Percentiles rank a stretch among this genome's conserved stretches.
These are phyloP conservation scores for Anniella stebbinsi DNA, from an alignment of 2,797 vertebrate species.

Conservation along the genomic window DNA sequence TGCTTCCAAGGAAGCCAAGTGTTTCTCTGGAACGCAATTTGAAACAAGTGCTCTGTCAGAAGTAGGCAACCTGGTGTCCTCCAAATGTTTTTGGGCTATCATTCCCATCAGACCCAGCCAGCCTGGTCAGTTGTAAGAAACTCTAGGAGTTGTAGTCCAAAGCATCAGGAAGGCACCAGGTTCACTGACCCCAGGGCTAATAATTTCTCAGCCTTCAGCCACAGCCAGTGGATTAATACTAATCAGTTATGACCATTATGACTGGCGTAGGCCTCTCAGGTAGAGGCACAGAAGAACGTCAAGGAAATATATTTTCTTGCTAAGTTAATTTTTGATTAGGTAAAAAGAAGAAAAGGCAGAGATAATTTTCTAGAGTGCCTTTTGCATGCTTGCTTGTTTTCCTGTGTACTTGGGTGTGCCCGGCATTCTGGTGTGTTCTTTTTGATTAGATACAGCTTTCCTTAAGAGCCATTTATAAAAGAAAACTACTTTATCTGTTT, in stretches of 20 bases:
- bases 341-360: constrained; percentile 31
- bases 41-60: too few relatives aligned
- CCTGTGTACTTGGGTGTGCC: constrained; percentile 52
- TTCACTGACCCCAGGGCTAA: neutral
- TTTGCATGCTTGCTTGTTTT: constrained; percentile 55
- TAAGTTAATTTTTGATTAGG: constrained; percentile 47
- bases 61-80: too few relatives aligned
- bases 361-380: constrained; percentile 44
- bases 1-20: neutral
- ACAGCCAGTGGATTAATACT: constrained; percentile 69
- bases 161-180: too few relatives aligned
- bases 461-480: constrained; percentile 70
- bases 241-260: constrained; percentile 60
- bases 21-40: neutral
- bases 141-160: too few relatives aligned
- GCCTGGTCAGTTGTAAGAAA: too few relatives aligned
- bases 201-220: neutral
- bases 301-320: constrained; percentile 10
- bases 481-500: constrained; percentile 85
- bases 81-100: too few relatives aligned
- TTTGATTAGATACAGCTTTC: constrained; percentile 70
- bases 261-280: constrained; percentile 66
- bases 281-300: constrained; percentile 49
- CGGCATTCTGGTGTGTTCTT: constrained; percentile 68
- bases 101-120: too few relatives aligned